Conservation (phyloP, 2,113 vertebrate species). For the Cariama cristata region DNA sequence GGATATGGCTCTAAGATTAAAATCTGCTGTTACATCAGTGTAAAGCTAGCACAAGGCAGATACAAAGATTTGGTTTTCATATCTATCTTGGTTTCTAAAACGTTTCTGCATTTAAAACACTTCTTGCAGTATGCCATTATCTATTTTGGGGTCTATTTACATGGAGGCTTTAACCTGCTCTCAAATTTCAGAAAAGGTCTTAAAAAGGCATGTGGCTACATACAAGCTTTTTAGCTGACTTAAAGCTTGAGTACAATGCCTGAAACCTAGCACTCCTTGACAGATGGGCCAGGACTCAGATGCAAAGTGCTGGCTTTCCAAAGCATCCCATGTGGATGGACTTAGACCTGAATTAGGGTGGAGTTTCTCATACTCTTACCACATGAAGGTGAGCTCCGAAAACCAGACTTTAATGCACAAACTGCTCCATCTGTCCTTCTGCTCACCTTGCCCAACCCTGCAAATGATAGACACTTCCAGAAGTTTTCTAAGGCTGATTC, state of each 20-base stretch:
- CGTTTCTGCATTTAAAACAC: slow-evolving; percentile 7
- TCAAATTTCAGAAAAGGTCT: background rate
- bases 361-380: background rate
- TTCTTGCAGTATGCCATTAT: background rate
- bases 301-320: background rate
- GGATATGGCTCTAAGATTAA: slow-evolving; percentile 3
- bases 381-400: background rate
- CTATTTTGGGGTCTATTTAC: background rate
- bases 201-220: background rate
- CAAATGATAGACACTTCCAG: background rate
- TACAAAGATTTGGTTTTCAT: background rate
- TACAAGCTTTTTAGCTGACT: background rate
- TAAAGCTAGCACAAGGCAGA: background rate
- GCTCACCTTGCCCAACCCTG: background rate
- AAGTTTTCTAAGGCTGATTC: background rate
- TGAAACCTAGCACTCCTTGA: background rate
- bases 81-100: slow-evolving; percentile 15
- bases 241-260: background rate
- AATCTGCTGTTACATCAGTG: slow-evolving; percentile 20
- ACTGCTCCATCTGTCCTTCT: background rate
- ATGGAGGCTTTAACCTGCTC: background rate
- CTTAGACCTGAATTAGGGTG: background rate
- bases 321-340: background rate
- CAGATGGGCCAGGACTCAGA: rapidly evolving
- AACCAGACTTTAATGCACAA: background rate